A percentile compares a stretch with the other conserved stretches of the same genome.
phyloP scores from a whole-genome alignment of 2,888 invertebrate genomes.

The Drosophila robusta region DNA sequence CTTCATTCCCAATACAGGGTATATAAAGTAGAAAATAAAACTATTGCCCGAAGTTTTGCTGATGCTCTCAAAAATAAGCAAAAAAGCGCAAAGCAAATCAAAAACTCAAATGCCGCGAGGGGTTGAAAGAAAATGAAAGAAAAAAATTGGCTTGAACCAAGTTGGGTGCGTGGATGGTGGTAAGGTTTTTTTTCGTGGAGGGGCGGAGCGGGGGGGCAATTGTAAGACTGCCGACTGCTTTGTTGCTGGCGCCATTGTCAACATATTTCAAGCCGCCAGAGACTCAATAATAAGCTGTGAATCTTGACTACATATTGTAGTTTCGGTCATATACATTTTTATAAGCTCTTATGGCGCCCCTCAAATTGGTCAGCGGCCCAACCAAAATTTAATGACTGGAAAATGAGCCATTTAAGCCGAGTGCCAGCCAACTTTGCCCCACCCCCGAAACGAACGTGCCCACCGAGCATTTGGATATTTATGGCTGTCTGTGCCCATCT shows the following conservation, averaged over 20 bases:
- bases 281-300: slow-evolving; percentile 76
- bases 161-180: slow-evolving; percentile 2
- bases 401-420: slow-evolving; percentile 79
- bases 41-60: slow-evolving; percentile 64
- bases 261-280: slow-evolving; percentile 72
- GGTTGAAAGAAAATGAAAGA: slow-evolving; percentile 50
- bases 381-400: slow-evolving; percentile 78
- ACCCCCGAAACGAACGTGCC: slow-evolving; percentile 59
- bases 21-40: slow-evolving; percentile 18
- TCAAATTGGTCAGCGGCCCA: slow-evolving; percentile 72
- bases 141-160: slow-evolving; percentile 26
- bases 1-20: not conserved
- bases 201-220: not conserved
- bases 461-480: slow-evolving; percentile 63
- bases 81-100: slow-evolving; percentile 57
- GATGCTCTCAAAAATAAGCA: slow-evolving; percentile 61
- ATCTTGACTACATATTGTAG: slow-evolving; percentile 53
- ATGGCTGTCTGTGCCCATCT: slow-evolving; percentile 59
- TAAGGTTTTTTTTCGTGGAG: slow-evolving; percentile 4
- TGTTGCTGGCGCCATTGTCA: slow-evolving; percentile 78
- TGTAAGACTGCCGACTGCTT: slow-evolving; percentile 39
- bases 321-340: slow-evolving; percentile 39
- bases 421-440: slow-evolving; percentile 58
- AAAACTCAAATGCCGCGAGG: slow-evolving; percentile 76
- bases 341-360: slow-evolving; percentile 65